Conservation (phyloP, 2,113 vertebrate genomes). For the Sebastes schlegelii region DNA sequence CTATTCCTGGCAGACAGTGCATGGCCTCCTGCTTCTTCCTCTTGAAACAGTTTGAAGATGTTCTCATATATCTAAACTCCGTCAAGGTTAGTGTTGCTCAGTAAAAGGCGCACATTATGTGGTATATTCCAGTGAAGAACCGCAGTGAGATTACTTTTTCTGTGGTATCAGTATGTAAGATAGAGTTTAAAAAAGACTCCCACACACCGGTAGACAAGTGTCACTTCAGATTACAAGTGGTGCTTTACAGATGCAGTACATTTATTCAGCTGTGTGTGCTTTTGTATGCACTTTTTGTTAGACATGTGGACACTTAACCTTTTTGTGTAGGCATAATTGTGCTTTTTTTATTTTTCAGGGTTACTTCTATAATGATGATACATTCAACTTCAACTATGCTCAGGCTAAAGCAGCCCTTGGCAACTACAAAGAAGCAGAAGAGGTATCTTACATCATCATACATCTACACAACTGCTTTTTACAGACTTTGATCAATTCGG, state of each 20-base stretch:
- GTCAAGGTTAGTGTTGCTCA: slow-evolving; percentile 89
- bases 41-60: slow-evolving; percentile 94
- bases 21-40: slow-evolving; percentile 99
- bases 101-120: neutral
- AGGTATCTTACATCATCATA: slow-evolving; percentile 80
- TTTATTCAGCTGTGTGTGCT: neutral
- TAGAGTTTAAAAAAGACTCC: slow-evolving; percentile 17
- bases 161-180: slow-evolving; percentile 1
- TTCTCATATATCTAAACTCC: slow-evolving; percentile 97
- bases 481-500: neutral
- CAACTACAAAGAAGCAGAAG: slow-evolving; percentile 94
- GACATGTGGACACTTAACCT: neutral
- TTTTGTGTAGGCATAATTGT: slow-evolving; percentile 3
- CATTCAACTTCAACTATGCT: slow-evolving; percentile 98
- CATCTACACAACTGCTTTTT: neutral
- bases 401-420: slow-evolving; percentile 96
- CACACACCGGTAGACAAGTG: slow-evolving; percentile 29
- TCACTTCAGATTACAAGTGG: slow-evolving; percentile 30
- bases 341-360: slow-evolving; percentile 82
- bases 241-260: slow-evolving; percentile 23
- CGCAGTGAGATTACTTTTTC: slow-evolving; percentile 2
- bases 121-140: slow-evolving; percentile 1
- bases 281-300: slow-evolving; percentile 8
- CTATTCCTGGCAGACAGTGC: slow-evolving; percentile 96
- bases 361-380: slow-evolving; percentile 97